Evolutionary conservation across 2,888 invertebrate genomes (phyloP).

Genomic region (Drosophila hawaiiensis): DNA sequence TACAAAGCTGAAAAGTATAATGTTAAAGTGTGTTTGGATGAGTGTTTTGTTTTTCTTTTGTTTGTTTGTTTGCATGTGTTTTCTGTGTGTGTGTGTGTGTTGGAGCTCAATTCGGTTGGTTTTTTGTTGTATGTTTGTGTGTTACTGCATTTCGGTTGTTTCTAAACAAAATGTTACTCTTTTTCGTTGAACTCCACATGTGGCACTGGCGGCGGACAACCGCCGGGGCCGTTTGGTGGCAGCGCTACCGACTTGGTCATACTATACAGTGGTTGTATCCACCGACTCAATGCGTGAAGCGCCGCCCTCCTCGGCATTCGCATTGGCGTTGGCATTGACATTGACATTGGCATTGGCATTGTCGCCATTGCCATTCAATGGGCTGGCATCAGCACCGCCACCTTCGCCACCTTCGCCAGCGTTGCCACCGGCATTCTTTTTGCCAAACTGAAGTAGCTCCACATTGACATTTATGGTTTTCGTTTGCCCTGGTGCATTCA

Average conservation of each 20-base stretch:
- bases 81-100: slow-evolving; percentile 20
- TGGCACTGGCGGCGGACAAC: slow-evolving; percentile 72
- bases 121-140: slow-evolving; percentile 45
- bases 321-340: slow-evolving; percentile 46
- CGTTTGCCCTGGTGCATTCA: slow-evolving; percentile 62
- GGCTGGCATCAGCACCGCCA: slow-evolving; percentile 52
- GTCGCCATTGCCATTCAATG: slow-evolving; percentile 57
- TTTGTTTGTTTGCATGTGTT: slow-evolving; percentile 21
- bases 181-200: slow-evolving; percentile 84
- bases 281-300: slow-evolving; percentile 83
- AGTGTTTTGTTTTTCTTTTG: slow-evolving; percentile 35
- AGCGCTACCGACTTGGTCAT: slow-evolving; percentile 78
- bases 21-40: slow-evolving; percentile 40
- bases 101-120: slow-evolving; percentile 47
- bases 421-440: slow-evolving; percentile 58
- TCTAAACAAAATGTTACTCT: slow-evolving; percentile 81
- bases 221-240: slow-evolving; percentile 83
- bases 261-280: slow-evolving; percentile 85
- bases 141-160: slow-evolving; percentile 56
- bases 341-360: slow-evolving; percentile 43
- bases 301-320: slow-evolving; percentile 58
- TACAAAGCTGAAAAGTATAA: slow-evolving; percentile 69
- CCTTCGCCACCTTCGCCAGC: slow-evolving; percentile 71
- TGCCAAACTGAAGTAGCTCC: slow-evolving; percentile 82
- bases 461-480: slow-evolving; percentile 82